Conservation (phyloP, 2,888 invertebrate species). For the Acanthoscelides obtectus region DNA sequence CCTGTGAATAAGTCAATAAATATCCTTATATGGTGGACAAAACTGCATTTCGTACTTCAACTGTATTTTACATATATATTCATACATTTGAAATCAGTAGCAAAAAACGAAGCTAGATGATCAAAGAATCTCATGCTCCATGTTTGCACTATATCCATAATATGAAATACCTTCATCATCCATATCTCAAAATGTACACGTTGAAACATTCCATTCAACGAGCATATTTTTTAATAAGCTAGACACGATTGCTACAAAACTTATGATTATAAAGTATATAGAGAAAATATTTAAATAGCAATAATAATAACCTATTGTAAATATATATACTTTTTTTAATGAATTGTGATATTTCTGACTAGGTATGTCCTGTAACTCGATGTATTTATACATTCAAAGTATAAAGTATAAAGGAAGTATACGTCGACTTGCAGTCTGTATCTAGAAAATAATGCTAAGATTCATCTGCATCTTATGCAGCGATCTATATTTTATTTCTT, state of each 20-base stretch:
- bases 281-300: constrained; percentile 5
- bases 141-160: not conserved
- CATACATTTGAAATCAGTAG: too few species aligned
- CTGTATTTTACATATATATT: too few species aligned
- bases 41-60: too few species aligned
- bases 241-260: not conserved
- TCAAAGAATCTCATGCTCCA: not conserved
- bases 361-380: constrained; percentile 4
- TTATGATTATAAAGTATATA: constrained; percentile 1
- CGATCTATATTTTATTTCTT: not conserved
- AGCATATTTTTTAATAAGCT: not conserved
- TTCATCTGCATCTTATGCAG: not conserved
- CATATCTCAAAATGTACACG: not conserved
- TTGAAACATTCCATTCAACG: not conserved
- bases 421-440: not conserved
- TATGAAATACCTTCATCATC: not conserved
- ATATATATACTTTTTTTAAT: constrained; percentile 4
- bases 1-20: too few species aligned
- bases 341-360: constrained; percentile 9
- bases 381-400: not conserved
- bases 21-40: too few species aligned
- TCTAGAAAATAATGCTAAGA: not conserved
- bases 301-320: constrained; percentile 7
- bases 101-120: not conserved
- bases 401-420: too few species aligned